These are phyloP conservation scores for Synchiropus splendidus DNA, from an alignment of 2,113 vertebrate species.

Conservation along the genomic window DNA sequence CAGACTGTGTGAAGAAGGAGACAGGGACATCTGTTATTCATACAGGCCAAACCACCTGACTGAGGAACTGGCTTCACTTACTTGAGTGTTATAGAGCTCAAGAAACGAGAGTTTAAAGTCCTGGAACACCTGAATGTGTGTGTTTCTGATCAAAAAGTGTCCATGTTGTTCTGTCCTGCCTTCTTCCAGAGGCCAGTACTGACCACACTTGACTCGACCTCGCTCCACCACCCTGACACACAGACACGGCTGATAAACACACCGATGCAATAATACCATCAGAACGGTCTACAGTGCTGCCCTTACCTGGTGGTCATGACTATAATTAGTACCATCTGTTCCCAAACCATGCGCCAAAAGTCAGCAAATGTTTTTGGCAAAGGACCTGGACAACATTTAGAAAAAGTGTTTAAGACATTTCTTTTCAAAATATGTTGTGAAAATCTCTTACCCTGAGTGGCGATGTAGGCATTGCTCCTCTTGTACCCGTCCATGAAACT, in stretches of 20 bases:
- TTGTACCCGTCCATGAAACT: conserved; percentile 77
- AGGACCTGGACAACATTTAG: conserved; percentile 53
- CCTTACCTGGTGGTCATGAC: conserved; percentile 74
- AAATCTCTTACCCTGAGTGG: conserved; percentile 66
- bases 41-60: not conserved
- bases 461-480: conserved; percentile 65
- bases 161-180: conserved; percentile 65
- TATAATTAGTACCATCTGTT: conserved; percentile 73
- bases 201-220: conserved; percentile 70
- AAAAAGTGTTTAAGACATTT: not conserved
- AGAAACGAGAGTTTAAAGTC: conserved; percentile 71
- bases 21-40: not conserved
- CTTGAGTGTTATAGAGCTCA: conserved; percentile 68
- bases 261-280: conserved; percentile 1
- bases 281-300: not conserved
- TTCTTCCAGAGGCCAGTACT: conserved; percentile 72
- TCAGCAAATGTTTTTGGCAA: conserved; percentile 72
- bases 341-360: conserved; percentile 76
- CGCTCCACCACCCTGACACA: conserved; percentile 67
- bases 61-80: conserved; percentile 4
- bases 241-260: not conserved
- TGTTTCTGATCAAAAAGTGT: conserved; percentile 62
- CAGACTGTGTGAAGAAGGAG: conserved; percentile 44
- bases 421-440: too few species aligned
- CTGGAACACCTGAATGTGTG: conserved; percentile 65